Conservation (phyloP, 2,888 invertebrate species). For the Proisotoma minuta region DNA sequence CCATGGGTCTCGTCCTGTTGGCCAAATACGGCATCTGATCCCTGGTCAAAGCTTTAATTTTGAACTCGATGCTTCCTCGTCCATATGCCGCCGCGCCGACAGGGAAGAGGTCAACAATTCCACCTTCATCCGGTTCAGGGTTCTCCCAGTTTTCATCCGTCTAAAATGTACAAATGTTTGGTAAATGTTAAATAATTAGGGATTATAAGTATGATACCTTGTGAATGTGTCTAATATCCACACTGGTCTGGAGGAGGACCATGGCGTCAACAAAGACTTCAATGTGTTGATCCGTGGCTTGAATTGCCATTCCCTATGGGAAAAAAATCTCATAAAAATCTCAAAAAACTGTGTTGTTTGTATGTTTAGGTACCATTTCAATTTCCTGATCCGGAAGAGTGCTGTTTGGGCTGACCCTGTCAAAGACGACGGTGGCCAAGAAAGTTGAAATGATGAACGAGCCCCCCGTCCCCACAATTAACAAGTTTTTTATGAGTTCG, state of each 20-base stretch:
- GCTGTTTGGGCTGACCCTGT: constrained; percentile 23
- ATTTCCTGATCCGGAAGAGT: constrained; percentile 31
- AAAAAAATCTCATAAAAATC: background rate
- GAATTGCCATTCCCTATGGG: constrained; percentile 32
- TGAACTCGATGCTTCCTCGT: constrained; percentile 24
- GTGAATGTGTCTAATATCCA: constrained; percentile 28
- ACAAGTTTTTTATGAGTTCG: constrained; percentile 27
- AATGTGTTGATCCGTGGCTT: constrained; percentile 31
- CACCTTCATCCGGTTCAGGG: constrained; percentile 28
- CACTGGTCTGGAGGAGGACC: constrained; percentile 21
- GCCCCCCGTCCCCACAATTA: constrained; percentile 21
- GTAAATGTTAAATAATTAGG: too few species aligned
- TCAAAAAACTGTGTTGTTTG: background rate
- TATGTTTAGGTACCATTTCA: constrained; percentile 21
- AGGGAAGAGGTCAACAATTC: constrained; percentile 35
- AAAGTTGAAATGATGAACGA: constrained; percentile 30
- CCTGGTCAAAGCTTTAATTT: constrained; percentile 16
- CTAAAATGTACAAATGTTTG: constrained; percentile 12
- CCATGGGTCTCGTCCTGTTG: constrained; percentile 25
- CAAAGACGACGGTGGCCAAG: constrained; percentile 34
- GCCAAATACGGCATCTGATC: constrained; percentile 28
- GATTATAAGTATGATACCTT: constrained; percentile 17
- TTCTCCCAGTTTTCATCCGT: constrained; percentile 21
- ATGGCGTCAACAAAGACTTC: constrained; percentile 34
- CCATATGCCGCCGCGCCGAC: constrained; percentile 30